Percentiles rank a stretch among this genome's conserved stretches.
phyloP scores from a whole-genome alignment of 2,888 invertebrate species.

The Cremastobaeus sp. region DNA sequence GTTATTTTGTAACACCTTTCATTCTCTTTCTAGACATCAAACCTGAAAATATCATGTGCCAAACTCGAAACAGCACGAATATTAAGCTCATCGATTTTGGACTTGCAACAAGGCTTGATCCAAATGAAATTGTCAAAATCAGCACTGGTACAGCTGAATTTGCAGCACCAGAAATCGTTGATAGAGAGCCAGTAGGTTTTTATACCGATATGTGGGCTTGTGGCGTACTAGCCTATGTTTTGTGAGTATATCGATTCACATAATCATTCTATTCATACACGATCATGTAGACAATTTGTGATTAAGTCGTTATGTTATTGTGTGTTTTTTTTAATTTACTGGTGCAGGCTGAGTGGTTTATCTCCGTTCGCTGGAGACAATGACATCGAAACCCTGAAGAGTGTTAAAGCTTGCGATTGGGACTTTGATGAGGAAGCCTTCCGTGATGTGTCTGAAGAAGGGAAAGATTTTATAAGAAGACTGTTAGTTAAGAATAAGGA shows the following conservation, averaged over 20 bases:
- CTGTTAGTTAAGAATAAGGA: conserved; percentile 95
- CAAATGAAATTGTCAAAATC: conserved; percentile 98
- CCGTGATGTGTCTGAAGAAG: conserved; percentile 95
- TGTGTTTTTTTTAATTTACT: conserved; percentile 42
- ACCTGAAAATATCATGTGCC: conserved; percentile 99
- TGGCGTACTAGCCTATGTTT: conserved; percentile 97
- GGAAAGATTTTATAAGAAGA: conserved; percentile 97
- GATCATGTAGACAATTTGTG: conserved; percentile 14
- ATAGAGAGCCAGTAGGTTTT: conserved; percentile 98
- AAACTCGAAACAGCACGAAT: conserved; percentile 95
- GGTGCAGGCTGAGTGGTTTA: conserved; percentile 91
- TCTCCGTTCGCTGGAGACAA: conserved; percentile 99
- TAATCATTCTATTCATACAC: conserved; percentile 4
- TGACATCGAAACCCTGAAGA: conserved; percentile 98
- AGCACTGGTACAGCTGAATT: conserved; percentile 99
- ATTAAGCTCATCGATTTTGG: conserved; percentile 99
- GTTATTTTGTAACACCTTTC: no score
- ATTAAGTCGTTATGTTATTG: conserved; percentile 51
- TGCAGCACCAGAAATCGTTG: conserved; percentile 99
- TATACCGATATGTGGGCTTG: conserved; percentile 99
- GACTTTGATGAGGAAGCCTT: conserved; percentile 99
- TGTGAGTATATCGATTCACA: conserved; percentile 84
- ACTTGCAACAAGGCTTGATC: conserved; percentile 98
- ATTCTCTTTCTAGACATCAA: conserved; percentile 86
- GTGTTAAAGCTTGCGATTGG: conserved; percentile 99